Evolutionary conservation across 2,113 vertebrate genomes (phyloP).

Genomic region (Leucoraja erinaceus): DNA sequence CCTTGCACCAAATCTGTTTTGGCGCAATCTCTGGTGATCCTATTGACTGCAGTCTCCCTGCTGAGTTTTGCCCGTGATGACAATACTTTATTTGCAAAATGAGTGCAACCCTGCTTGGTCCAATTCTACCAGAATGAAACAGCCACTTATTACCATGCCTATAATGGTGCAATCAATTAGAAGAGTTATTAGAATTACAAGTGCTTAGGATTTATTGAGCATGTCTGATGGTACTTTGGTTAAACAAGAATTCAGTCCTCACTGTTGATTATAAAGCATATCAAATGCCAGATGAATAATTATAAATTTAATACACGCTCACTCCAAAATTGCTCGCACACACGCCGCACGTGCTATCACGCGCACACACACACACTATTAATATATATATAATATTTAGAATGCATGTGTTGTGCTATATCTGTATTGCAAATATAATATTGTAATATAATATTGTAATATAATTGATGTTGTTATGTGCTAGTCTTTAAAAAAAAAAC

Average conservation of each 20-base stretch:
- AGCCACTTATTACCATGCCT: not conserved
- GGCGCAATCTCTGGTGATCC: not conserved
- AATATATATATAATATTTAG: not conserved
- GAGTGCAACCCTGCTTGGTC: not conserved
- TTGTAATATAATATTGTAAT: not conserved
- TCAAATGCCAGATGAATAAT: not conserved
- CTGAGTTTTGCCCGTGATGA: not conserved
- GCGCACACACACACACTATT: too few relatives aligned
- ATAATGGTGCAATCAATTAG: constrained; percentile 13
- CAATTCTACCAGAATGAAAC: not conserved
- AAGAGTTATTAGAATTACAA: constrained; percentile 26
- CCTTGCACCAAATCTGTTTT: not conserved
- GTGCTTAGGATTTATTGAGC: constrained; percentile 10
- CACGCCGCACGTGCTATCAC: too few relatives aligned
- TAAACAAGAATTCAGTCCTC: not conserved
- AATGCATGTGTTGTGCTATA: not conserved
- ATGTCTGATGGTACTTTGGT: not conserved
- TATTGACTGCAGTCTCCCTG: not conserved
- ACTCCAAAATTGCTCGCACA: not conserved
- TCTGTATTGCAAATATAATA: not conserved
- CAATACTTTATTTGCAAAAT: not conserved
- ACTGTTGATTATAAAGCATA: not conserved
- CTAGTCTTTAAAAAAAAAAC: not conserved
- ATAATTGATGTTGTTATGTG: not conserved
- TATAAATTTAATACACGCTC: not conserved